These are phyloP conservation scores for Narcine bancroftii DNA, from an alignment of 2,113 vertebrate genomes.

Conservation along the genomic window DNA sequence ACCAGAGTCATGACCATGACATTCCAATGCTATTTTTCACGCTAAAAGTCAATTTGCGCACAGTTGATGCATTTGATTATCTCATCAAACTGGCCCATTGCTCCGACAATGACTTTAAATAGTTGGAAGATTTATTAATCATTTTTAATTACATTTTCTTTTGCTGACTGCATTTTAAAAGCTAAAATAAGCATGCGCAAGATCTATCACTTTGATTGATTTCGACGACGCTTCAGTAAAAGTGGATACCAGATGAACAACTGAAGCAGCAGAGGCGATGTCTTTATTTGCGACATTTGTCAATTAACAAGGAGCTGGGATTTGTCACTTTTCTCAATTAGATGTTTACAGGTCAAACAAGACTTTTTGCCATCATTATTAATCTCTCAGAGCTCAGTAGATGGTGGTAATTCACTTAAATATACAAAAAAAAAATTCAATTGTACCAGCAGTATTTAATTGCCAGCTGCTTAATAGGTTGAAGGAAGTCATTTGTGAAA, in stretches of 20 bases:
- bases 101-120: constrained; percentile 28
- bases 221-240: constrained; percentile 43
- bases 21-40: neutral
- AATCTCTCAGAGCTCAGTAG: constrained; percentile 48
- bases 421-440: constrained; percentile 21
- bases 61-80: neutral
- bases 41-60: neutral
- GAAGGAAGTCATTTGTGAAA: constrained; percentile 35
- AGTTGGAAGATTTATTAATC: constrained; percentile 29
- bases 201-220: constrained; percentile 60
- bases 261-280: neutral
- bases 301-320: constrained; percentile 53
- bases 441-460: constrained; percentile 41
- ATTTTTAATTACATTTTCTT: constrained; percentile 42
- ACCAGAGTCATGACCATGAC: neutral
- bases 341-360: constrained; percentile 48
- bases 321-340: constrained; percentile 60
- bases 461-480: constrained; percentile 33
- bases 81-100: constrained; percentile 17
- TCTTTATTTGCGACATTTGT: constrained; percentile 39
- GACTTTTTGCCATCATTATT: constrained; percentile 55
- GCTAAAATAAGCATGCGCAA: constrained; percentile 54
- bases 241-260: constrained; percentile 35
- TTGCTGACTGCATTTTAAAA: constrained; percentile 43
- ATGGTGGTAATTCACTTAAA: constrained; percentile 39